phyloP scores from a whole-genome alignment of 2,888 invertebrate genomes.

The Idaea straminata region DNA sequence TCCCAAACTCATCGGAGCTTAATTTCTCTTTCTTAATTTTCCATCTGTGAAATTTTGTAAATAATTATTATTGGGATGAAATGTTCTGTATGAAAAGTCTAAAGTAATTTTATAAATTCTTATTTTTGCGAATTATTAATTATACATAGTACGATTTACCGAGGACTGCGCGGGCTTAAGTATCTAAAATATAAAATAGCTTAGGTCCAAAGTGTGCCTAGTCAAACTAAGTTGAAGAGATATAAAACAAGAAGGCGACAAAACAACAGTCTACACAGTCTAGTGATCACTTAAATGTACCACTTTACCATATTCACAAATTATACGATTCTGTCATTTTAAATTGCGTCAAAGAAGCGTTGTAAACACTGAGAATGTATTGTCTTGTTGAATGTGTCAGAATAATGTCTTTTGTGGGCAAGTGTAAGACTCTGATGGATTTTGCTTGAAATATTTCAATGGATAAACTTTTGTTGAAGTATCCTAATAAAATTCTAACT shows the following conservation, averaged over 20 bases:
- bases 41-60: too few species aligned
- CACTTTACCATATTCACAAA: neutral
- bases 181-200: neutral
- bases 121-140: too few species aligned
- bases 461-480: neutral
- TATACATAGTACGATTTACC: too few species aligned
- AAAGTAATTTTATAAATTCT: too few species aligned
- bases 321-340: neutral
- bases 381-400: neutral
- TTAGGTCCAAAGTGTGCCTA: neutral
- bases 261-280: neutral
- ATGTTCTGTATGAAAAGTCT: too few species aligned
- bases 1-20: too few species aligned
- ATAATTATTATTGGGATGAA: too few species aligned
- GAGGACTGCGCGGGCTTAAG: too few species aligned
- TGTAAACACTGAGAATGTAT: neutral
- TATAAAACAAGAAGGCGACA: neutral
- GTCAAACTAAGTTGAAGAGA: neutral
- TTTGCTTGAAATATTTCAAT: neutral
- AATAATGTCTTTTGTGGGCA: neutral
- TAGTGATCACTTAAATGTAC: neutral
- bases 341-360: neutral
- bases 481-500: neutral
- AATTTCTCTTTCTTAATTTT: too few species aligned
- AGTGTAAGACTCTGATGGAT: neutral